Evolutionary conservation across 2,113 vertebrate species (phyloP), one percentile per base, ranked within the genome.

Genomic region (Plotosus lineatus): DNA sequence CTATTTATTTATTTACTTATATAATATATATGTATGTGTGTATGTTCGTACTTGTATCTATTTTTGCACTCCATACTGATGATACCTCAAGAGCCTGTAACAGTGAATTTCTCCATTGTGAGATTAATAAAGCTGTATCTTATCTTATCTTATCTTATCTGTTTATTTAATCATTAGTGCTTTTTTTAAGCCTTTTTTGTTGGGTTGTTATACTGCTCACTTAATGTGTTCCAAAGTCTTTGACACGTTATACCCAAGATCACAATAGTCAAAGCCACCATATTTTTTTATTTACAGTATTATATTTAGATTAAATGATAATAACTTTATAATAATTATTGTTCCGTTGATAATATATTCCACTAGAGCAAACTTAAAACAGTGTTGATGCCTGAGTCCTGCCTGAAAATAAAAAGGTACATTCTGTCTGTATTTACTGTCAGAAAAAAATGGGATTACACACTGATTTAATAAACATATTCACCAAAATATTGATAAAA

Each of bases 151-250:
- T n/a, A n/a, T n/a, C n/a, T n/a, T n/a, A n/a, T n/a, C n/a, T n/a
- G n/a, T n/a, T 83, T 91, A 90, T 91, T 92, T 90, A 89, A 90
- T 89, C 81, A 90, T 89, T 89, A 89, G 83, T 88, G 88, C 88
- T 81, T 78, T 78, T 83, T 63, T 76, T 55, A 81, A 38, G 38
- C 80, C 87, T 81, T 77, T 36, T 71, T 85, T 77, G 68, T 76
- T 73, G 68, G 78, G 82, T 85, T 81, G 85, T 72, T 50, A 21
- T 73, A 73, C 51, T 12, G 26, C 12, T 50, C 9, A 50, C 38
- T 51, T 6, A 6, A 48, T 6, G 26, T 6, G 1, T 4, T 71
- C 15, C 21, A 66, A 65, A 66, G 40, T 11, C 8, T 66, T 66
- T 40, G 36, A 19, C 15, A 61, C 58, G 10, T 61, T 33, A 33